phyloP scores from a whole-genome alignment of 2,113 vertebrate genomes.

The Patagioenas fasciata region DNA sequence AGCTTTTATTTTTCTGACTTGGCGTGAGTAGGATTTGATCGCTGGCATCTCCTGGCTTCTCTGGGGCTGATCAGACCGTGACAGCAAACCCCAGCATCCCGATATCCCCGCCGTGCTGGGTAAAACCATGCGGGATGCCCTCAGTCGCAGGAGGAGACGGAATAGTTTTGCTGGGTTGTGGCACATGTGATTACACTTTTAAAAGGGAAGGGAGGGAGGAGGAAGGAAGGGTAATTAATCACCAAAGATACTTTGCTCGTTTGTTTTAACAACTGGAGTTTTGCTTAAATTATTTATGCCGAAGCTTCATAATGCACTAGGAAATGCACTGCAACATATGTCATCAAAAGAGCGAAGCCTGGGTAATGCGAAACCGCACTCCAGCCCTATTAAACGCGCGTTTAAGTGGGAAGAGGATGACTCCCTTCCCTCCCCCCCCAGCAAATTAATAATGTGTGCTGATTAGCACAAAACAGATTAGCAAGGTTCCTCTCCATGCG shows the following conservation, averaged over 20 bases:
- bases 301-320: conserved; percentile 36
- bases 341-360: conserved; percentile 7
- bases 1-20: not conserved
- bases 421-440: not conserved
- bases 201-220: not conserved
- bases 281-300: conserved; percentile 58
- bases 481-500: conserved; percentile 11
- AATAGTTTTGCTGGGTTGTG: not conserved
- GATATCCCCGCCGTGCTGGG: not conserved
- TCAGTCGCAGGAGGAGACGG: not conserved
- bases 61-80: not conserved
- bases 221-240: conserved; percentile 35
- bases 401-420: conserved; percentile 23
- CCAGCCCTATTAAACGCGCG: not conserved
- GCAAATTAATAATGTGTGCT: conserved; percentile 59
- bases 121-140: not conserved
- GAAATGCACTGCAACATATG: conserved; percentile 56
- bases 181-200: not conserved
- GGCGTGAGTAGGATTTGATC: fast-evolving
- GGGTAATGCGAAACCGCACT: not conserved
- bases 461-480: conserved; percentile 58
- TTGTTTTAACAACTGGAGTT: conserved; percentile 62
- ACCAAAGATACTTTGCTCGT: conserved; percentile 6
- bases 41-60: not conserved
- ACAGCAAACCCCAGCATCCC: fast-evolving